phyloP scores from a whole-genome alignment of 2,797 vertebrate species.

The Enteromius radiatus region DNA sequence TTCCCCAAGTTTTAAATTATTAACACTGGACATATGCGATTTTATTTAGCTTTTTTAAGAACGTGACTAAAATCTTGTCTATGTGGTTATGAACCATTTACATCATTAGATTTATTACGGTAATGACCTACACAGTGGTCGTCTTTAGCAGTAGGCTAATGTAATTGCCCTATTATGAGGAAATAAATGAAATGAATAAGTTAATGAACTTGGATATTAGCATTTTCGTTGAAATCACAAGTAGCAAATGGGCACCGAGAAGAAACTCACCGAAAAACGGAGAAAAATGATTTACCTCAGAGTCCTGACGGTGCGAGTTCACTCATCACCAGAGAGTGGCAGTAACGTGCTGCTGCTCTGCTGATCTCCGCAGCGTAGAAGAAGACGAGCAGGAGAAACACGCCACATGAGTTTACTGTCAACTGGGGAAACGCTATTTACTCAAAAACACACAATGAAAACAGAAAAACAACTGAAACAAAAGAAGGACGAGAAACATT shows the following conservation, averaged over 20 bases:
- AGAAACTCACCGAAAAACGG: not conserved
- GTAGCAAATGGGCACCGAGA: not conserved
- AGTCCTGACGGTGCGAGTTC: not conserved
- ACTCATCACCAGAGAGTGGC: not conserved
- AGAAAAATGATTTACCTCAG: slow-evolving; percentile 1
- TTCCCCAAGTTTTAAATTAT: not conserved
- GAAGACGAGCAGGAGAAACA: not conserved
- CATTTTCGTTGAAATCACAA: not conserved
- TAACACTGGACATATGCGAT: not conserved
- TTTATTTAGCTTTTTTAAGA: not conserved
- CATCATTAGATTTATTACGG: not conserved
- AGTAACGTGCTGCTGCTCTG: not conserved
- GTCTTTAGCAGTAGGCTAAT: not conserved
- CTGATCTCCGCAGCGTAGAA: not conserved
- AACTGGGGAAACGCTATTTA: not conserved
- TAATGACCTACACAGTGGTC: not conserved
- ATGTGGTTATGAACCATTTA: not conserved
- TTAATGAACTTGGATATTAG: not conserved
- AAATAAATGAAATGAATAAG: not conserved
- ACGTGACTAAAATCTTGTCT: not conserved
- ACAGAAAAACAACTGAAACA: slow-evolving; percentile 14
- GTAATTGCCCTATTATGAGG: not conserved
- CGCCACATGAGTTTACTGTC: not conserved
- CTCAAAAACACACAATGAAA: slow-evolving; percentile 21
- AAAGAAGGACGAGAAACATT: slow-evolving; percentile 4